Evolutionary conservation across 2,888 invertebrate genomes (phyloP).

Genomic region (Lycaena phlaeas): DNA sequence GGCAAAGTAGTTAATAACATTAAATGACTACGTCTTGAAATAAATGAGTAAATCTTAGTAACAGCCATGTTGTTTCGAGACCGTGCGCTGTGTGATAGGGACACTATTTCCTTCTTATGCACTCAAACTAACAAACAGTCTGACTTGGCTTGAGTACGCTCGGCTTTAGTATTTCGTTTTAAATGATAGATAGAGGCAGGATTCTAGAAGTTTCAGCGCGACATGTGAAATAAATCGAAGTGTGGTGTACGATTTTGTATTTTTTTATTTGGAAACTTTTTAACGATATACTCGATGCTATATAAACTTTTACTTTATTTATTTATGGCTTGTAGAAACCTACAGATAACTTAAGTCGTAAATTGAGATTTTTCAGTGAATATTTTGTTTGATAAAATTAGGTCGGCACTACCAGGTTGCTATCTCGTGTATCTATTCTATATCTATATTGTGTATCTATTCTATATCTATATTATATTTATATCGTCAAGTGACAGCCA

Average conservation of each 20-base stretch:
- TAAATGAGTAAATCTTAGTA: slow-evolving; percentile 14
- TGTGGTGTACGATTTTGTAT: neutral
- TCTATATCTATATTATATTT: too few species aligned
- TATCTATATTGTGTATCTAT: too few species aligned
- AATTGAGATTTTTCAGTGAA: too few species aligned
- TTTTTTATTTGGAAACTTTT: slow-evolving; percentile 2
- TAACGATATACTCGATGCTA: neutral
- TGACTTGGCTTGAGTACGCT: slow-evolving; percentile 16
- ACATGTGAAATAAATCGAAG: slow-evolving; percentile 6
- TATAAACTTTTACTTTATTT: too few species aligned
- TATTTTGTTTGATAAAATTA: too few species aligned
- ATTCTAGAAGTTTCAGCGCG: neutral
- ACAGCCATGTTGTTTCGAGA: slow-evolving; percentile 16
- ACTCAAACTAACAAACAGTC: slow-evolving; percentile 23
- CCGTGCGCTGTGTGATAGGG: slow-evolving; percentile 16
- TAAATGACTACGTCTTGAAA: too few species aligned
- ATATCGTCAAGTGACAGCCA: too few species aligned
- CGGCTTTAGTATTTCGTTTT: slow-evolving; percentile 17
- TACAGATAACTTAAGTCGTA: too few species aligned
- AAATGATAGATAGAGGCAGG: slow-evolving; percentile 14
- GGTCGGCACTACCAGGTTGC: too few species aligned
- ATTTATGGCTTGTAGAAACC: too few species aligned
- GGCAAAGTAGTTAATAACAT: too few species aligned
- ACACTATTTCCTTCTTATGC: slow-evolving; percentile 23
- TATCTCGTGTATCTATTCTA: too few species aligned